Conservation (phyloP, 2,888 invertebrate genomes). For the Tachina lurida region DNA sequence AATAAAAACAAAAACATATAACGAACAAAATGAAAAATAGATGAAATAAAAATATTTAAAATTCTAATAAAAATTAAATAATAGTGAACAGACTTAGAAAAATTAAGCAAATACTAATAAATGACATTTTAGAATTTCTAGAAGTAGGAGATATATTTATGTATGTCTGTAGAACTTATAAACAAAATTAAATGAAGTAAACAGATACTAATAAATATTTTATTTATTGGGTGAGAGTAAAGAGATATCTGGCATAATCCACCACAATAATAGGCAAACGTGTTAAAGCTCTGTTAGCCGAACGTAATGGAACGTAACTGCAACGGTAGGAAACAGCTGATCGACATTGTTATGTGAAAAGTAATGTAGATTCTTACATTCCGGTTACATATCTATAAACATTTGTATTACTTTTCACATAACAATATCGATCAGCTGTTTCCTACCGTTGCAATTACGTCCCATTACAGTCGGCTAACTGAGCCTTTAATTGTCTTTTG, state of each 20-base stretch:
- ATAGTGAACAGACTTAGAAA: conserved; percentile 27
- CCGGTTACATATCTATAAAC: too few relatives aligned
- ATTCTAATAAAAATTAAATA: conserved; percentile 60
- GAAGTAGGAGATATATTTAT: not conserved
- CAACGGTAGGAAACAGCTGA: too few relatives aligned
- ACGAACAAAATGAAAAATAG: conserved; percentile 11
- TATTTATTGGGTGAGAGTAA: conserved; percentile 21
- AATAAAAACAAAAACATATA: not conserved
- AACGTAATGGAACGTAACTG: too few relatives aligned
- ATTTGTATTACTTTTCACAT: too few relatives aligned
- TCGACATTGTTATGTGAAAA: too few relatives aligned
- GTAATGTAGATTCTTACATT: too few relatives aligned
- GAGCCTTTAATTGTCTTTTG: too few relatives aligned
- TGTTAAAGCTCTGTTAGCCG: too few relatives aligned
- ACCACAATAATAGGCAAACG: too few relatives aligned
- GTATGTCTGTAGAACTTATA: conserved; percentile 2
- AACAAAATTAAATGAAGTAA: conserved; percentile 51
- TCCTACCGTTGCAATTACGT: too few relatives aligned
- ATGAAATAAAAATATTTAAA: conserved; percentile 46
- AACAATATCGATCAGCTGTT: too few relatives aligned
- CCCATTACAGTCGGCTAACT: too few relatives aligned
- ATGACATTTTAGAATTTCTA: conserved; percentile 10
- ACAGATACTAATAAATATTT: conserved; percentile 21
- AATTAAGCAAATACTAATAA: conserved; percentile 17
- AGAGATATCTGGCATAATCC: not conserved